Evolutionary conservation across 2,888 invertebrate species (phyloP), one percentile per base, ranked within the genome.

Genomic region (Erannis defoliaria): DNA sequence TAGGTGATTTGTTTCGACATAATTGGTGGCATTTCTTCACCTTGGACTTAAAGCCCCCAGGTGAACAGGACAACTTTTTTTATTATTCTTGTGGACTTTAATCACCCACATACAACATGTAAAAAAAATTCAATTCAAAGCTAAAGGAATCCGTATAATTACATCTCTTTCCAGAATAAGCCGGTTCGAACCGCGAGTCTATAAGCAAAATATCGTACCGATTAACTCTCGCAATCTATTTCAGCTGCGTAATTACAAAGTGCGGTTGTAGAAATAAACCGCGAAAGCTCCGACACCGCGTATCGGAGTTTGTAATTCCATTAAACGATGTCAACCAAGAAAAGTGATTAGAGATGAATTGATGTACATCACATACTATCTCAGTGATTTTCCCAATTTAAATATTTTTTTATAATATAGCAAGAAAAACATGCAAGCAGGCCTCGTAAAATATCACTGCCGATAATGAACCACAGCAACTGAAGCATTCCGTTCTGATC

Each of bases 191-290:
- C 64, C 76, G 73, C 75, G 55, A 67, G 66, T 71, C 74, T 66
- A 72, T 77, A 78, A 76, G 78, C 73, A 74, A 78, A n/a, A n/a
- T n/a, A 77, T 79, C 78, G 67, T 65, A 43, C 51, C 80, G 82
- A 85, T 85, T 82, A 86, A 79, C 78, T 63, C 66, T 62, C 75
- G 78, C 78, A 86, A 89, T 88, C 84, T 79, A 80, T 84, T 85
- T 83, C 83, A 86, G 76, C 78, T 72, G 75, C 68, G 78, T 82
- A 88, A 89, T 89, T 87, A 87, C 85, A 78, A 85, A 88, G 82
- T 82, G 84, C 81, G 67, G 76, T 86, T 73, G 79, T 54, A 72
- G 79, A 86, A 38, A 51, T 38, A 86, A 85, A 85, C 81, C 80
- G 37, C 46, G 29, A 76, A 76, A 78, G 74, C 82, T 75, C 80